Evolutionary conservation across 2,888 invertebrate species (phyloP).

Genomic region (Xiphydria camelus): DNA sequence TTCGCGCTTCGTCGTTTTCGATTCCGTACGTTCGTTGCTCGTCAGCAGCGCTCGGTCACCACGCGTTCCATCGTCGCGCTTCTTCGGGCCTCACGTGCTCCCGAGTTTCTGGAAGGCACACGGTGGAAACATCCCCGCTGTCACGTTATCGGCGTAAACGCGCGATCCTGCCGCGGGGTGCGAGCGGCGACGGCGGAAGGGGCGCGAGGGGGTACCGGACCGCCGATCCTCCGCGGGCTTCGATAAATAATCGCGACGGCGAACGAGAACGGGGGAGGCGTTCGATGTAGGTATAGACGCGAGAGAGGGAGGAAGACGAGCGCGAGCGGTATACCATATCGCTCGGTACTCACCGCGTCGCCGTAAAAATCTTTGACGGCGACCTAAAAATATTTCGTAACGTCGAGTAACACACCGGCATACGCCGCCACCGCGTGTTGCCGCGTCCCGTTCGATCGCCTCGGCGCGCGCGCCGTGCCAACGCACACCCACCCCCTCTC

Average conservation of each 20-base stretch:
- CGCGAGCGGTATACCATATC: too few species aligned
- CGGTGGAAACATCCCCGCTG: background rate
- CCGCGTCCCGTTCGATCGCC: too few species aligned
- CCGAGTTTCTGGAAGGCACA: slow-evolving; percentile 24
- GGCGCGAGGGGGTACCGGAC: background rate
- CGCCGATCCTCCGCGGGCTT: background rate
- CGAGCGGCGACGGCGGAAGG: too few species aligned
- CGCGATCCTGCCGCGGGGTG: too few species aligned
- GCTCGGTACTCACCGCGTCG: background rate
- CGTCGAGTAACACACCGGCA: too few species aligned
- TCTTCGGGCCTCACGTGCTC: slow-evolving; percentile 24
- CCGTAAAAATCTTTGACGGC: background rate
- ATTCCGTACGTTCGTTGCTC: slow-evolving; percentile 25
- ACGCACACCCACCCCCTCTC: too few species aligned
- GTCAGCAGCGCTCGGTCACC: slow-evolving; percentile 36
- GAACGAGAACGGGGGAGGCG: too few species aligned
- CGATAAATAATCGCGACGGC: too few species aligned
- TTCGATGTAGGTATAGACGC: too few species aligned
- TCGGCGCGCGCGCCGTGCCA: too few species aligned
- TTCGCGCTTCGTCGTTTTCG: slow-evolving; percentile 1
- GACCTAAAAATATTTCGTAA: slow-evolving; percentile 1
- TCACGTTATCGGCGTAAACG: background rate
- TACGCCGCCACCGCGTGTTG: too few species aligned
- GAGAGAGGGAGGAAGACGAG: too few species aligned
- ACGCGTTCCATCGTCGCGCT: slow-evolving; percentile 31